Percentiles rank a stretch among this genome's conserved stretches.
These are phyloP conservation scores for Leptothorax acervorum DNA, from an alignment of 2,888 invertebrate species.

Conservation along the genomic window DNA sequence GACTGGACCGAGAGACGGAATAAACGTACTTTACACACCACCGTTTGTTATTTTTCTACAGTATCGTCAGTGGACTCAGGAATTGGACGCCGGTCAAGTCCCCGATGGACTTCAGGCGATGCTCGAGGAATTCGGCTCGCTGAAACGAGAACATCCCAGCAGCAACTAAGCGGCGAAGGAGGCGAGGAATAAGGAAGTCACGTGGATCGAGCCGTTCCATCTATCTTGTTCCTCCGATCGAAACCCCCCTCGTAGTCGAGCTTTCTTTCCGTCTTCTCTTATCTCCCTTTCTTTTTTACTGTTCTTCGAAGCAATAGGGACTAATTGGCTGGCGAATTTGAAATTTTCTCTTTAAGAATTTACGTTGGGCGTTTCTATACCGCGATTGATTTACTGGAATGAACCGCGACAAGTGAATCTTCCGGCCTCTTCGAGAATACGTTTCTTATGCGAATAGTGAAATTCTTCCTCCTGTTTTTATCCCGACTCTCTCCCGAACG, in stretches of 20 bases:
- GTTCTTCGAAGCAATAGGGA: slow-evolving; percentile 39
- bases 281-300: slow-evolving; percentile 25
- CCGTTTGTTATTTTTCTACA: slow-evolving; percentile 84
- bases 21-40: slow-evolving; percentile 46
- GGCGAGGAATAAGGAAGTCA: slow-evolving; percentile 63
- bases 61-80: slow-evolving; percentile 93
- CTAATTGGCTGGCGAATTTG: slow-evolving; percentile 37
- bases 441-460: background rate
- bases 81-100: slow-evolving; percentile 92
- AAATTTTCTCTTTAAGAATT: slow-evolving; percentile 18
- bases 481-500: background rate
- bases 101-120: slow-evolving; percentile 93
- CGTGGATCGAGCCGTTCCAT: slow-evolving; percentile 57
- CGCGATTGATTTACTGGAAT: background rate
- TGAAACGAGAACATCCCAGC: slow-evolving; percentile 88
- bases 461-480: background rate
- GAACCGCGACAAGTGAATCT: background rate
- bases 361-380: background rate
- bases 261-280: slow-evolving; percentile 44
- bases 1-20: slow-evolving; percentile 12
- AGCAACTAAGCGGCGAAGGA: slow-evolving; percentile 64
- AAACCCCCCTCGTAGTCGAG: slow-evolving; percentile 48
- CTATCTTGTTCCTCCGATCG: slow-evolving; percentile 45
- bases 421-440: background rate
- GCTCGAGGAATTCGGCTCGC: slow-evolving; percentile 91